These are phyloP conservation scores for Rhinogobio ventralis DNA, from an alignment of 2,797 vertebrate genomes.

Conservation along the genomic window DNA sequence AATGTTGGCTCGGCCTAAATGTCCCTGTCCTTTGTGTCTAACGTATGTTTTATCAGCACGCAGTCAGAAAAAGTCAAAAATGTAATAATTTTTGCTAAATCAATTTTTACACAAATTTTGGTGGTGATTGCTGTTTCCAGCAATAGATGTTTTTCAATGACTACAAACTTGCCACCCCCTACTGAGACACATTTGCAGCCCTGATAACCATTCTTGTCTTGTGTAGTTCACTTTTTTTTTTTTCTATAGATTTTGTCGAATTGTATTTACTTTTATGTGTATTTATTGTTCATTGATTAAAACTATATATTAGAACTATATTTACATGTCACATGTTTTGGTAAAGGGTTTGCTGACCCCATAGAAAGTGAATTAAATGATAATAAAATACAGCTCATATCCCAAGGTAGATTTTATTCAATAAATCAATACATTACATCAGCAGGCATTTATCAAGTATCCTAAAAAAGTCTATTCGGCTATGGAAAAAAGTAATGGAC, in stretches of 20 bases:
- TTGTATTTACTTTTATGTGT: background rate
- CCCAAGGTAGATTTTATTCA: background rate
- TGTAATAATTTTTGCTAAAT: background rate
- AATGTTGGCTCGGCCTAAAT: background rate
- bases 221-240: background rate
- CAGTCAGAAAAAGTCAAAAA: background rate
- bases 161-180: background rate
- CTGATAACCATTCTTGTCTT: background rate
- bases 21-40: background rate
- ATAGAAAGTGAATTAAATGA: background rate
- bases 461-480: background rate
- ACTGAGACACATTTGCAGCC: background rate
- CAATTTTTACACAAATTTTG: background rate
- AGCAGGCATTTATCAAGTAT: background rate
- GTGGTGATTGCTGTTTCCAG: background rate
- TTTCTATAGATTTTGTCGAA: background rate
- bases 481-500: background rate
- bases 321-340: background rate
- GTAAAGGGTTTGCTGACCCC: background rate
- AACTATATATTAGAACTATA: background rate
- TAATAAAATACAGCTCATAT: background rate
- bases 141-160: background rate
- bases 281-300: background rate
- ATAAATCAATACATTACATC: background rate
- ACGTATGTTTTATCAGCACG: background rate